Evolutionary conservation across 2,888 invertebrate genomes (phyloP).

Genomic region (Podotricha telesiphe): DNA sequence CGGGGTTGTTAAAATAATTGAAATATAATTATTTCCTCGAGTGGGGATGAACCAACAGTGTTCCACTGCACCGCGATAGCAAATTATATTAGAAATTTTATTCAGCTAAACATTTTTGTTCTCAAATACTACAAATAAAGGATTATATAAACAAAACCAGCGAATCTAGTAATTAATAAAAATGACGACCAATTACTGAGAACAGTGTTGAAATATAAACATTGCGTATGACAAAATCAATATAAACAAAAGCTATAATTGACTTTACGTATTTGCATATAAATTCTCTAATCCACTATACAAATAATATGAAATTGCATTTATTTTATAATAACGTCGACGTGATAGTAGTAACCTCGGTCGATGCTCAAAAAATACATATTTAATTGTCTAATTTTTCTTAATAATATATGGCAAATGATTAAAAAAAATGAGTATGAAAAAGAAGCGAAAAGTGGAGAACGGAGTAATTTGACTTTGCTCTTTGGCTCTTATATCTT

Average conservation of each 20-base stretch:
- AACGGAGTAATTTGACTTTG: too few species aligned
- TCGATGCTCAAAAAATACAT: too few species aligned
- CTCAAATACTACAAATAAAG: not conserved
- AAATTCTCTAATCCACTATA: not conserved
- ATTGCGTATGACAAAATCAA: conserved; percentile 1
- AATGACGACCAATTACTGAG: not conserved
- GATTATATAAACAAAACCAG: not conserved
- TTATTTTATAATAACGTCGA: not conserved
- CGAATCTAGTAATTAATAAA: not conserved
- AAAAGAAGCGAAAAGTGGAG: too few species aligned
- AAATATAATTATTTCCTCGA: not conserved
- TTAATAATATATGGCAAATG: too few species aligned
- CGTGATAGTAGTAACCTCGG: too few species aligned
- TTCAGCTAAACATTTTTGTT: too few species aligned
- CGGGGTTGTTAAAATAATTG: too few species aligned
- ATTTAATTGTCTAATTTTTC: too few species aligned
- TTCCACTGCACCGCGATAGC: too few species aligned
- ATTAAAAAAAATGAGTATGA: too few species aligned
- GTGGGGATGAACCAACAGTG: not conserved
- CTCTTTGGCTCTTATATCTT: too few species aligned
- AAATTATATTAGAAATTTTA: too few species aligned
- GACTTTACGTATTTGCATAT: not conserved
- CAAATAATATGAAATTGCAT: not conserved
- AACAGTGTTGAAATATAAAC: conserved; percentile 1
- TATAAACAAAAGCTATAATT: not conserved